Conservation (phyloP, 2,797 vertebrate species). For the Eulemur albifrons region DNA sequence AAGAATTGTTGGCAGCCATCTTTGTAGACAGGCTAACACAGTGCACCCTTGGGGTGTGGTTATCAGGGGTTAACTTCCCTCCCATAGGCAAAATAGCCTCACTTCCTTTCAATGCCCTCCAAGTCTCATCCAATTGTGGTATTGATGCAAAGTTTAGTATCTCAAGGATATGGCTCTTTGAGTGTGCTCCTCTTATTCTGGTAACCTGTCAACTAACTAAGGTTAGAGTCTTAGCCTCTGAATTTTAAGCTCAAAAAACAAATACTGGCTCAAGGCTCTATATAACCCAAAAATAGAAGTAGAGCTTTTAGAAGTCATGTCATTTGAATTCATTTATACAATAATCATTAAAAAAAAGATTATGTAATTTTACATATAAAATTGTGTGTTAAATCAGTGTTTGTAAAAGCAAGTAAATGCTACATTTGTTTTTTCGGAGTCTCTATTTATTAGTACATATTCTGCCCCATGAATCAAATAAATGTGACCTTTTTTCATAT, state of each 20-base stretch:
- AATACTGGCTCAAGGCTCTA: not conserved
- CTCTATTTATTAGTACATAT: not conserved
- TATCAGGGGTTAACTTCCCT: not conserved
- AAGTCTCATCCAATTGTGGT: not conserved
- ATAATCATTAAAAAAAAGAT: not conserved
- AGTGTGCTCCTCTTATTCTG: not conserved
- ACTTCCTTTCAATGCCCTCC: not conserved
- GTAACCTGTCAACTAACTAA: not conserved
- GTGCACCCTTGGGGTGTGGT: not conserved
- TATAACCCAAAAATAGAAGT: not conserved
- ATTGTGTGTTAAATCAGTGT: not conserved
- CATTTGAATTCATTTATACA: slow-evolving; percentile 8
- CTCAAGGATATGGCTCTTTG: not conserved
- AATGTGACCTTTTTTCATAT: not conserved
- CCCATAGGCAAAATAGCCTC: not conserved
- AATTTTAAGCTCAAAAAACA: not conserved
- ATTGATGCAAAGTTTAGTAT: not conserved
- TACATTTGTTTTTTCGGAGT: not conserved
- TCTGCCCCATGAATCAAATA: not conserved
- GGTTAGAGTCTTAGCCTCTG: not conserved
- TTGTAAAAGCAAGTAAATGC: not conserved
- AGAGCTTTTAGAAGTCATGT: not conserved
- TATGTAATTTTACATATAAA: not conserved
- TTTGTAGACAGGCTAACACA: not conserved
- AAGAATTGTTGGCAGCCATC: not conserved